phyloP scores from a whole-genome alignment of 2,888 invertebrate genomes.

The Euplagia quadripunctaria region DNA sequence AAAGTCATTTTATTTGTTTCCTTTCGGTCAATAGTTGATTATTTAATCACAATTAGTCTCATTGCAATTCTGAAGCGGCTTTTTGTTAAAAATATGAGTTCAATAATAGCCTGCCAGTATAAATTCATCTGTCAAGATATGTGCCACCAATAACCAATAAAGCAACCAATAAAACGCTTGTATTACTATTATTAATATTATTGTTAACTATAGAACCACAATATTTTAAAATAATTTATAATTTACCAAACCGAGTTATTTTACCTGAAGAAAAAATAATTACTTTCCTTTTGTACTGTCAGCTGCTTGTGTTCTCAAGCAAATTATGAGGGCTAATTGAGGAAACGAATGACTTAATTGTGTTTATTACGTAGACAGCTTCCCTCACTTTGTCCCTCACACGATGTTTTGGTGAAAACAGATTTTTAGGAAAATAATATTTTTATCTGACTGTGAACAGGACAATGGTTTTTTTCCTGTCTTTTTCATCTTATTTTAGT shows the following conservation, averaged over 20 bases:
- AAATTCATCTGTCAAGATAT: not conserved
- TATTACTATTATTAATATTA: not conserved
- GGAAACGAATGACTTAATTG: slow-evolving; percentile 42
- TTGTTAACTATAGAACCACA: not conserved
- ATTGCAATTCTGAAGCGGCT: not conserved
- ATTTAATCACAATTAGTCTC: too few relatives aligned
- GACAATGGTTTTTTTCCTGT: not conserved
- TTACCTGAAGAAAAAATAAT: slow-evolving; percentile 33
- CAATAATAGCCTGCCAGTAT: not conserved
- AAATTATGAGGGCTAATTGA: slow-evolving; percentile 53
- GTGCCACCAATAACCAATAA: too few relatives aligned
- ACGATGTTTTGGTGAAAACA: not conserved
- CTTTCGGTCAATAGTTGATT: too few relatives aligned
- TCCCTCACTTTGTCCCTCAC: slow-evolving; percentile 19
- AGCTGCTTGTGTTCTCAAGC: slow-evolving; percentile 37
- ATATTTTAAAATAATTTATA: not conserved
- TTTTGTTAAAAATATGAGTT: not conserved
- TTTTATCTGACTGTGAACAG: not conserved
- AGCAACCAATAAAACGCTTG: not conserved
- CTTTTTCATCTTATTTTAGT: too few relatives aligned
- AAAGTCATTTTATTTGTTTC: too few relatives aligned
- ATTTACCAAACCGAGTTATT: not conserved
- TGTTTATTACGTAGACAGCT: slow-evolving; percentile 23
- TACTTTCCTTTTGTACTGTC: slow-evolving; percentile 39
- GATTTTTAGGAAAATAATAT: slow-evolving; percentile 7